Evolutionary conservation across 2,797 vertebrate genomes (phyloP).

Genomic region (Percopsis omiscomaycus): DNA sequence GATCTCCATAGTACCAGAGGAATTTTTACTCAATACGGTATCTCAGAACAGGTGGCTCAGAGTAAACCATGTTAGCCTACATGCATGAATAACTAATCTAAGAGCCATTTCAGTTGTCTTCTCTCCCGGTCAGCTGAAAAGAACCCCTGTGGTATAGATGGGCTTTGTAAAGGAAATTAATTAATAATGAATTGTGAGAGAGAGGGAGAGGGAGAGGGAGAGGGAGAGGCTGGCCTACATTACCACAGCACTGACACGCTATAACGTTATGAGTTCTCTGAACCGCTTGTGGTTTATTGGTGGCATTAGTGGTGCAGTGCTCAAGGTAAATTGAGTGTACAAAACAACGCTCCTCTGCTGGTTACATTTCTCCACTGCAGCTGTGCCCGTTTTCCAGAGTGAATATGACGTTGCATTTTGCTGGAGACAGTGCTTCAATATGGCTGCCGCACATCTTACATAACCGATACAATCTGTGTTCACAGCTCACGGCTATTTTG

Average conservation of each 20-base stretch:
- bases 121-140: too few species aligned
- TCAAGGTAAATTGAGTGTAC: too few species aligned
- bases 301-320: too few species aligned
- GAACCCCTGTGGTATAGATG: conserved; percentile 7
- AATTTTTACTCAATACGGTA: conserved; percentile 4
- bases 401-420: not conserved
- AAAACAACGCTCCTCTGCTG: not conserved
- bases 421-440: not conserved
- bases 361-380: not conserved
- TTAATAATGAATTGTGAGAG: conserved; percentile 32
- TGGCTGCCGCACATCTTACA: not conserved
- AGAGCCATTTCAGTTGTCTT: too few species aligned
- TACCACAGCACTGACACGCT: not conserved
- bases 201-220: not conserved
- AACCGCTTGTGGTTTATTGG: not conserved
- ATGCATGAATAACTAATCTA: conserved; percentile 46
- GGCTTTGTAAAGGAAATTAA: conserved; percentile 25
- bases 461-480: not conserved
- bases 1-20: not conserved
- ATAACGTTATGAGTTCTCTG: not conserved
- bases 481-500: not conserved
- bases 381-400: conserved; percentile 6
- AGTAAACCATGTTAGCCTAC: conserved; percentile 32
- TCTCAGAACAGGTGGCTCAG: conserved; percentile 25
- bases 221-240: conserved; percentile 5